Conservation (phyloP, 2,113 vertebrate species). For the Megalops atlanticus region DNA sequence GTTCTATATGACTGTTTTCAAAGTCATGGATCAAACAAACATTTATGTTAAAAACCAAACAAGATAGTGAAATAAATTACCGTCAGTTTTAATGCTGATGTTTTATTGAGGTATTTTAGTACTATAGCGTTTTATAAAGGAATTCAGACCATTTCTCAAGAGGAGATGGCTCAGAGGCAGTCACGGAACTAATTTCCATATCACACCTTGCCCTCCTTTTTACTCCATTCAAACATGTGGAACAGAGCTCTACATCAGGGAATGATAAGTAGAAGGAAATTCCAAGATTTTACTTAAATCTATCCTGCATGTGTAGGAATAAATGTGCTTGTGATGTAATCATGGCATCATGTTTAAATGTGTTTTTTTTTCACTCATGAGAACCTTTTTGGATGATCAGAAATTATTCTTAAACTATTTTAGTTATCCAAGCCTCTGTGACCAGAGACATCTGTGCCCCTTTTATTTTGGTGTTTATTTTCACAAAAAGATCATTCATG, state of each 20-base stretch:
- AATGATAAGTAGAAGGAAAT: background rate
- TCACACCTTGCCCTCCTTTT: constrained; percentile 27
- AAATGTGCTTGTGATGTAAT: background rate
- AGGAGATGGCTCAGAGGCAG: background rate
- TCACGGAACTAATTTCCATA: background rate
- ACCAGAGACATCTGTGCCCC: constrained; percentile 6
- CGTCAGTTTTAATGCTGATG: background rate
- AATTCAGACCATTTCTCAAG: background rate
- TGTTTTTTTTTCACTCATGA: background rate
- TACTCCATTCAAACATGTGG: background rate
- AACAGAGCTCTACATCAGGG: background rate
- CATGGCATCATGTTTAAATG: background rate
- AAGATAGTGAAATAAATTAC: background rate
- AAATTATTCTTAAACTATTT: background rate
- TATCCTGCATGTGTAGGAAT: background rate
- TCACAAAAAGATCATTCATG: background rate
- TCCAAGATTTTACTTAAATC: background rate
- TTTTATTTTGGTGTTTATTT: constrained; percentile 13
- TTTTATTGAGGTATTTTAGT: background rate
- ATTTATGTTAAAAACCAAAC: background rate
- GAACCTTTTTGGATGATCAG: background rate
- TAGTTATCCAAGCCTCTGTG: background rate
- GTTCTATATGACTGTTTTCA: background rate
- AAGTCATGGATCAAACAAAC: background rate
- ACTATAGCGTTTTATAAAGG: constrained; percentile 38